Evolutionary conservation across 2,113 vertebrate species (phyloP).

Genomic region (Herpailurus yagouaroundi): DNA sequence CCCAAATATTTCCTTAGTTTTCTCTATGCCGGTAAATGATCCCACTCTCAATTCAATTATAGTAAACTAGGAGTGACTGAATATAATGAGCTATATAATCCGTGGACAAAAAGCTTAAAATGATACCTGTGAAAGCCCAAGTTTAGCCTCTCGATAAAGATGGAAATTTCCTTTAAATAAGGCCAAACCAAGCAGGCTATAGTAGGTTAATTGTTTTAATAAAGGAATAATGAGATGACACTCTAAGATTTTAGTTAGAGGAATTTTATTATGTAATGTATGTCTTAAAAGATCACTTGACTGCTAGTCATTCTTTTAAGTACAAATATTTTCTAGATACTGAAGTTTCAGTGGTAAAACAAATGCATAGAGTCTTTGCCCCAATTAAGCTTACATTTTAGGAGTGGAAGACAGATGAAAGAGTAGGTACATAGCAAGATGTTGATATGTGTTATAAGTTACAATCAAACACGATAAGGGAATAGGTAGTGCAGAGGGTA

Average conservation of each 20-base stretch:
- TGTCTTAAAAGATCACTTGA: background rate
- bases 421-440: background rate
- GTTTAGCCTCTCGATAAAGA: background rate
- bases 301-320: background rate
- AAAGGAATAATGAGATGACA: background rate
- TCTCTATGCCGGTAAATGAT: background rate
- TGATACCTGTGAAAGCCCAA: background rate
- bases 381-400: background rate
- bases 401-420: background rate
- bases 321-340: background rate
- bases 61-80: background rate
- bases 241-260: background rate
- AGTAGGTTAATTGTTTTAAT: background rate
- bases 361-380: background rate
- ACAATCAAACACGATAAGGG: background rate
- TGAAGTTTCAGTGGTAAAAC: background rate
- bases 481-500: fast-evolving
- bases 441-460: background rate
- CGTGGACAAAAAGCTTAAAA: background rate
- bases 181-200: background rate
- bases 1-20: background rate
- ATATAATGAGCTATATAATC: background rate
- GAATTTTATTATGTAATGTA: background rate
- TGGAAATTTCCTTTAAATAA: background rate
- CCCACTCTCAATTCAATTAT: background rate